Base-by-base conservation (phyloP, 1,140 invertebrate species). In the Drosophila sp. region DNA sequence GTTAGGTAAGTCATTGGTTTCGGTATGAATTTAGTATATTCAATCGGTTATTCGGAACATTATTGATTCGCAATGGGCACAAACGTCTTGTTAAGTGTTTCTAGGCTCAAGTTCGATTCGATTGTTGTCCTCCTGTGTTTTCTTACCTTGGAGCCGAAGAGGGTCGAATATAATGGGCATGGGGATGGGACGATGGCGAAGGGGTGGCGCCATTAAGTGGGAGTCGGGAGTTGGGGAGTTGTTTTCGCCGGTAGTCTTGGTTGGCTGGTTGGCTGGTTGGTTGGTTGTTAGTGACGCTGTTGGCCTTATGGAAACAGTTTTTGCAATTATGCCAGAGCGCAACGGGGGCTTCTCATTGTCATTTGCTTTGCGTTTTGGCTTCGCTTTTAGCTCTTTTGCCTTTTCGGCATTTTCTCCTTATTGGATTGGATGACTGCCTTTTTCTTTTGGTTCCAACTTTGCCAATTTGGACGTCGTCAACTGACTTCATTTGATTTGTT, bases 391-490 rank as follows among this genome's bases (percentile, higher is more conserved):
- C 41, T 63, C 35, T 38, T 70, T 67, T 70, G 44, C 44, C 71
- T 71, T 44, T 75, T 75, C 64, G 70, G 44, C 44, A 25, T 50
- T 50, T 50, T 50, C 44, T 50, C 25, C 23, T 50, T 27, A 27
- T 50, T 50, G 44, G 44, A 50, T 50, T 50, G 44, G 44, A 50
- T 50, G 44, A 50, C 27, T 63, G 55, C 29, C 30, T 55, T 38
- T 79, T 38, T 38, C 10, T 38, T 82, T 79, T 86, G 75, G 83
- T 86, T 82, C 64, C 66, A 86, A 86, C 82, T 86, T 87, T 87
- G 83, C 83, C 82, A 86, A 86, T 86, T 86, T 86, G 79, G 75
- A 85, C 72, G 77, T 72, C 75, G 81, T 77, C 60, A 67, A 78
- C 64, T 69, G 76, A 79, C 62, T 76, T 69, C 76, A 79, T 70